Base-by-base conservation (phyloP, 2,888 invertebrate species). In the Euplagia quadripunctaria region DNA sequence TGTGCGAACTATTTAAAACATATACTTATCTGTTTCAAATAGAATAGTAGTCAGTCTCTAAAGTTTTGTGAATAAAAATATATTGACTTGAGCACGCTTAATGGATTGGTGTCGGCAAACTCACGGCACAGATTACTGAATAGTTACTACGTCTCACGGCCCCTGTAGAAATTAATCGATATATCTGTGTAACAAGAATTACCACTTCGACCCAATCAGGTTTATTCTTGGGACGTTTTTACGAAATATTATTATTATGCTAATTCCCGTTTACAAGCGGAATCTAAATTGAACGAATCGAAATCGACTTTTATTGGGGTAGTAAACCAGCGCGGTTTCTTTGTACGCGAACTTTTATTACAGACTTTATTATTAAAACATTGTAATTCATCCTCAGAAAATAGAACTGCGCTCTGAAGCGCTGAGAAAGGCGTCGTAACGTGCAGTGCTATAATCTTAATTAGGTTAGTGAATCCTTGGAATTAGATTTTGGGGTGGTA, bases 261-360 rank as follows among this genome's bases (percentile, higher is more conserved):
- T 31, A 14, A 61, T 61, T 61, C 61, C 6, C 61, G 31, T 61
- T 61, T 61, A 61, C 31, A 61, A 61, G 20, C 61, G 6, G 31
- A 61, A 58, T 58, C 14, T 20, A 61, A 61, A 61, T 61, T 61
- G 11, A 61, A 61, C 61, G 20, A 61, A 61, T 31, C 31, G 20
- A 61, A 61, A 31, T 61, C 20, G 61, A 61, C 61, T 61, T 61
- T 61, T 61, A 61, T 61, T 31, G 61, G 14, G 1, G 61, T 31
- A 31, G 14, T 61, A 61, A 61, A 61, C 31, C 31, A 31, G 14
- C 14, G 61, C 31, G n/a, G 64, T n/a, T 64, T 43, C 17, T n/a
- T 64, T 64, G n/a, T 43, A 64, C n/a, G 70, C 41, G n/a, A 70
- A 9, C 16, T 41, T n/a, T 64, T 42, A 64, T 64, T 41, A 17